Evolutionary conservation across 1,140 invertebrate genomes (phyloP).

Genomic region (Drosophila guanche): DNA sequence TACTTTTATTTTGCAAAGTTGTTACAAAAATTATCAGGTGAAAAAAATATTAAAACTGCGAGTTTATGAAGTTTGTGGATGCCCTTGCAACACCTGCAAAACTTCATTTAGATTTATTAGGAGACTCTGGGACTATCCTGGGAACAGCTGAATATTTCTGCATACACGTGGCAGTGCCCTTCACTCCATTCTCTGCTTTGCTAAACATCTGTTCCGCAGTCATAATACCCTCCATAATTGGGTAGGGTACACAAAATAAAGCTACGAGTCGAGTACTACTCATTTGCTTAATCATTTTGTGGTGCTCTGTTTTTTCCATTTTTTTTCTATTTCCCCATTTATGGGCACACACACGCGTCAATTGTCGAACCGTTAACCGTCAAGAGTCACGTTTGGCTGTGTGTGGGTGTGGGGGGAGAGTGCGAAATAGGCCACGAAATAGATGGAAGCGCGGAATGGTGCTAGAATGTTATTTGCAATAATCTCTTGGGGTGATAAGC

Average conservation of each 20-base stretch:
- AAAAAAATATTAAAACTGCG: no score
- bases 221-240: conserved; percentile 5
- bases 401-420: neutral
- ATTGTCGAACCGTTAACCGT: neutral
- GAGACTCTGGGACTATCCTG: no score
- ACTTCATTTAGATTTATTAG: no score
- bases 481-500: conserved; percentile 33
- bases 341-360: conserved; percentile 4
- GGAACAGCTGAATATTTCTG: no score
- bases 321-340: conserved; percentile 13
- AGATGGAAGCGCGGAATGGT: neutral
- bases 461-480: conserved; percentile 20
- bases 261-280: conserved; percentile 3
- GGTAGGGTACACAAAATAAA: conserved; percentile 13
- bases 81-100: no score
- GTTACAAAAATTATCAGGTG: neutral
- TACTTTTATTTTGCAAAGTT: conserved; percentile 14
- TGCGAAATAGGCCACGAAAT: conserved; percentile 13
- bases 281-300: conserved; percentile 51
- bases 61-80: no score
- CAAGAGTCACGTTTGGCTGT: conserved; percentile 64
- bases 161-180: no score
- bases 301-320: conserved; percentile 37
- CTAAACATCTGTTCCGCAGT: neutral
- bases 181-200: no score